These are phyloP conservation scores for Tamias sibiricus DNA, from an alignment of 2,113 vertebrate species.

Conservation along the genomic window DNA sequence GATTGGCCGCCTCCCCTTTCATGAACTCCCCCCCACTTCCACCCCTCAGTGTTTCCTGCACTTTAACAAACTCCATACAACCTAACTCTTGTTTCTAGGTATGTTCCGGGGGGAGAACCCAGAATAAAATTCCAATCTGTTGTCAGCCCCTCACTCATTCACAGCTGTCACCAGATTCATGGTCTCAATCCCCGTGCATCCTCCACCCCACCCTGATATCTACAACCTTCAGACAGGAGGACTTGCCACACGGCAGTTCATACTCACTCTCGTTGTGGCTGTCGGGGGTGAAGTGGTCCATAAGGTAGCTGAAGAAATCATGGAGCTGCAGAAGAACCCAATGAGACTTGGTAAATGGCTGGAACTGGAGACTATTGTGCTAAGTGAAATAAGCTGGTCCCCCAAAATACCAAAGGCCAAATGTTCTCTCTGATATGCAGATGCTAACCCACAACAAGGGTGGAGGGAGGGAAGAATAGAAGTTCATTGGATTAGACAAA, in stretches of 20 bases:
- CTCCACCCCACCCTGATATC: background rate
- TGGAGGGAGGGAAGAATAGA: too few relatives aligned
- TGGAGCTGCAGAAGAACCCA: conserved; percentile 90
- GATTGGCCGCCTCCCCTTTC: background rate
- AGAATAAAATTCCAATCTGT: background rate
- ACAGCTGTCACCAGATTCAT: background rate
- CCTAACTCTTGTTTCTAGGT: background rate
- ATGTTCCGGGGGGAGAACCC: background rate
- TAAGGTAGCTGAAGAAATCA: conserved; percentile 94
- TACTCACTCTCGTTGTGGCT: conserved; percentile 92
- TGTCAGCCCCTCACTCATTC: background rate
- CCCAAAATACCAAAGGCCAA: too few relatives aligned
- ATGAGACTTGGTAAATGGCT: background rate
- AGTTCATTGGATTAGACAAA: too few relatives aligned
- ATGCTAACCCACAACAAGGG: too few relatives aligned
- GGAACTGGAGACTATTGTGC: too few relatives aligned
- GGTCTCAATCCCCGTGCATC: fast-evolving
- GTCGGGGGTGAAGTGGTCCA: conserved; percentile 93
- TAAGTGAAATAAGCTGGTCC: too few relatives aligned
- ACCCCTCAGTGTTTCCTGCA: background rate
- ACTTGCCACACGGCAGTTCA: fast-evolving
- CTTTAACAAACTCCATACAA: background rate
- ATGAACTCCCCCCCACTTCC: too few relatives aligned
- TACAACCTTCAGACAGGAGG: background rate
- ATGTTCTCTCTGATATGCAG: too few relatives aligned